phyloP scores from a whole-genome alignment of 2,113 vertebrate genomes.

The Ploceus nigricollis region DNA sequence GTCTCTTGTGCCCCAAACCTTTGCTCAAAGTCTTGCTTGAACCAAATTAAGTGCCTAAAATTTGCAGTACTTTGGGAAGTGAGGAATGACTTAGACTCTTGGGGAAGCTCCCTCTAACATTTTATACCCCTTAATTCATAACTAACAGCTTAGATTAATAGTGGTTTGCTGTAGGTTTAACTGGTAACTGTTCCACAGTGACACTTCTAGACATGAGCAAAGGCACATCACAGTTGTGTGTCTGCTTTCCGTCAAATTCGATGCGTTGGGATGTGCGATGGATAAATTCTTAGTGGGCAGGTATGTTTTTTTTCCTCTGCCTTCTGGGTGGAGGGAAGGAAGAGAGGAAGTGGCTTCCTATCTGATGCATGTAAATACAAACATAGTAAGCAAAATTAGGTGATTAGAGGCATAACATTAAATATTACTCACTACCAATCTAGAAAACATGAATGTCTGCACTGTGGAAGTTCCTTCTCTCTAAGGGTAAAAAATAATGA shows the following conservation, averaged over 20 bases:
- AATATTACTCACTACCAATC: background rate
- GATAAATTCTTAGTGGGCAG: background rate
- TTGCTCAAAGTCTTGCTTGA: background rate
- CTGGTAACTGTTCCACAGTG: background rate
- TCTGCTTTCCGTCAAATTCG: background rate
- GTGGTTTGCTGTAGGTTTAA: background rate
- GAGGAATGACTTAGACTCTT: background rate
- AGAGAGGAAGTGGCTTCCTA: background rate
- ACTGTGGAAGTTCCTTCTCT: background rate
- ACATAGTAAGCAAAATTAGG: background rate
- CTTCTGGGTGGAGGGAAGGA: background rate
- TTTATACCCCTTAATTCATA: background rate
- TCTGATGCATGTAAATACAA: background rate
- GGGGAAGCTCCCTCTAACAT: background rate
- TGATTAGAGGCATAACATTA: background rate
- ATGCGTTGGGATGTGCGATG: background rate
- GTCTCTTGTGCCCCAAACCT: background rate
- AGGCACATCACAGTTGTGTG: background rate
- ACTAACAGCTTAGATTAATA: background rate
- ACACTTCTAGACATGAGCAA: accelerated
- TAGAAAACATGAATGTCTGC: background rate
- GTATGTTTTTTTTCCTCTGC: background rate
- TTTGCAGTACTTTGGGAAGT: background rate
- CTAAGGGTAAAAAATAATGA: background rate
- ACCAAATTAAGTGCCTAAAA: background rate